A percentile compares a stretch with the other conserved stretches of the same genome.
Evolutionary conservation across 92 coral and sea anemone genomes (phyloP).

Genomic region (Bergia puertoricense): DNA sequence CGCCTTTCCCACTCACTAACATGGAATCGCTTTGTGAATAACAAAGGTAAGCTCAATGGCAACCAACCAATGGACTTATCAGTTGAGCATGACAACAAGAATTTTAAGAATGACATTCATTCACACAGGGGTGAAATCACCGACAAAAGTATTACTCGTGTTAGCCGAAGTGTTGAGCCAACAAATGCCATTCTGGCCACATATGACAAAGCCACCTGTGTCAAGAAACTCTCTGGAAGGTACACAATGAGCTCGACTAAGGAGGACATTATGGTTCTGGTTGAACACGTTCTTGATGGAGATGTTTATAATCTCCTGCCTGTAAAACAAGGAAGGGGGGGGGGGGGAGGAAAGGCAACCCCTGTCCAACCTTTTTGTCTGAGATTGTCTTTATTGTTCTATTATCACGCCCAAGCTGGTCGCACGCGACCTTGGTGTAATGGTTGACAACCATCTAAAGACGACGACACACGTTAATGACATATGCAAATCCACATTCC

Average conservation of each 20-base stretch:
- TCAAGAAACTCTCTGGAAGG: slow-evolving; percentile 52
- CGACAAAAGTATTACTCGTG: slow-evolving; percentile 46
- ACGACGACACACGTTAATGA: no score
- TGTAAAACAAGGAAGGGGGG: no score
- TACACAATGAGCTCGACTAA: slow-evolving; percentile 21
- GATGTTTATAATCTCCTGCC: no score
- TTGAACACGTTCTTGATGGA: no score
- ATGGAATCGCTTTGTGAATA: slow-evolving; percentile 60
- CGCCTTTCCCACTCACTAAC: slow-evolving; percentile 54
- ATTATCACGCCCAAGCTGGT: no score
- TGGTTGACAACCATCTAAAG: no score
- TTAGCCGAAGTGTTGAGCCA: slow-evolving; percentile 43
- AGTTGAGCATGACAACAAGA: slow-evolving; percentile 66
- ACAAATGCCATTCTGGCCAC: slow-evolving; percentile 23
- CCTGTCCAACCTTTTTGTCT: no score
- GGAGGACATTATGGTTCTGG: no score
- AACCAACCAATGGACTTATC: slow-evolving; percentile 62
- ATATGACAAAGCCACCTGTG: slow-evolving; percentile 40
- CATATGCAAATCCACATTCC: no score
- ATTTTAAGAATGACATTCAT: slow-evolving; percentile 54
- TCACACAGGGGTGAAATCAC: slow-evolving; percentile 58
- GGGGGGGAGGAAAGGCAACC: no score
- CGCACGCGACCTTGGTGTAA: no score
- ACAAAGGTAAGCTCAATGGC: slow-evolving; percentile 46
- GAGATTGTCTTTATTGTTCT: no score